Base-by-base conservation (phyloP, 2,797 vertebrate species). In the Sternarchorhynchus goeldii region DNA sequence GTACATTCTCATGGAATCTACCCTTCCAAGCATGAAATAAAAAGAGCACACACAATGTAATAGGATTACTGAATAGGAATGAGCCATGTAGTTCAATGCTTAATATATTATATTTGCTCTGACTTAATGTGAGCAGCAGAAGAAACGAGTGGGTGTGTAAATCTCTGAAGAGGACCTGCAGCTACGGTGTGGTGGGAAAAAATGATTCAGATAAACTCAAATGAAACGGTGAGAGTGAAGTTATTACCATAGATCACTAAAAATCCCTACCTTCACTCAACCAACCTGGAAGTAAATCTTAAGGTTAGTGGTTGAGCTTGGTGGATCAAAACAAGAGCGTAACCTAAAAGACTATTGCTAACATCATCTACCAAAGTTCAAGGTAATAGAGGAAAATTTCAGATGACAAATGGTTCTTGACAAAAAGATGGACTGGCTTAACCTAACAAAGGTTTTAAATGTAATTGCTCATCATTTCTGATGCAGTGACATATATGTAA, bases 31-130 rank as follows among this genome's bases (percentile, higher is more conserved):
- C 89, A 87, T 89, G 87, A 90, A 91, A 90, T 88, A 87, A 84
- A 83, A 87, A 83, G 79, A 87, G 88, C 87, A 84, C 60, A 86
- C 79, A 84, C 79, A 83, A 36, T 82, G 82, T 91, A 90, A 91
- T 84, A 84, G 81, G 84, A 89, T 90, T 88, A 90, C 88, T 84
- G 89, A 89, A 91, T 85, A 86, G 85, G 87, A 90, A 91, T 87
- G 87, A 91, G 87, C 87, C 87, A 81, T 89, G 88, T 88, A 88
- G 85, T 82, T 74, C 83, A 74, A 66, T 36, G 77, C 85, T 87
- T 90, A 86, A 92, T 91, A 87, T 79, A 86, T 90, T 81, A 84
- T 85, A 89, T 91, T 88, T 89, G 85, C 77, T 84, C 77, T 2
- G 70, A 84, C 86, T 86, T 90, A 88, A 90, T 88, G 87, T 18